Conservation (phyloP, 2,113 vertebrate genomes). For the Micromys minutus region DNA sequence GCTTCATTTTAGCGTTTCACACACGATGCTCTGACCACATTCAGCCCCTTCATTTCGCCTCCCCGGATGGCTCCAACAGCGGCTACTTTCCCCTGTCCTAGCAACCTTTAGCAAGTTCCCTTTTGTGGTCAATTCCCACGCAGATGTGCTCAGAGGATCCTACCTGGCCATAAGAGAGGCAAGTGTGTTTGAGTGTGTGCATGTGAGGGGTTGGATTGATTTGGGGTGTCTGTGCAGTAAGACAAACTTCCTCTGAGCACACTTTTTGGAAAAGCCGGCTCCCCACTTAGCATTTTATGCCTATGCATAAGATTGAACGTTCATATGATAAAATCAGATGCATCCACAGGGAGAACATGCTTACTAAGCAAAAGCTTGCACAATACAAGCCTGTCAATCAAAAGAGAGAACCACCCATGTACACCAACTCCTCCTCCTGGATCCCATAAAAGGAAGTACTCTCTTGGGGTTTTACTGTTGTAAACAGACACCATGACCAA, state of each 20-base stretch:
- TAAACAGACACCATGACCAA: too few species aligned
- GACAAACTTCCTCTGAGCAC: neutral
- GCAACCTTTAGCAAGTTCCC: neutral
- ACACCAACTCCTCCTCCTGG: neutral
- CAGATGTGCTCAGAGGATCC: neutral
- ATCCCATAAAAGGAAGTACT: neutral
- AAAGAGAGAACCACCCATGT: neutral
- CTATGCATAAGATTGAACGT: neutral
- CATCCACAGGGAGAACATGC: neutral
- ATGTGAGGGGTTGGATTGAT: neutral
- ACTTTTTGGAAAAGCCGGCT: neutral
- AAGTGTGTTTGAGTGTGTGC: too few species aligned
- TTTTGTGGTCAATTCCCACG: neutral
- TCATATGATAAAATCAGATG: neutral
- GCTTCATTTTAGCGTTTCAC: neutral
- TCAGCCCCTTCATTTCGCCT: neutral
- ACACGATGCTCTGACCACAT: neutral
- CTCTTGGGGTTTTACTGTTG: too few species aligned
- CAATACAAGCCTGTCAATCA: neutral
- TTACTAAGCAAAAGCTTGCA: neutral
- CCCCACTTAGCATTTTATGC: neutral
- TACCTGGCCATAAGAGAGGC: neutral
- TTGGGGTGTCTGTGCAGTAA: neutral
- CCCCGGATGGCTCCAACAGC: neutral
- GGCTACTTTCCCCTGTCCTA: neutral